Conservation (phyloP, 2,797 vertebrate genomes). For the Melanotaenia trifasciata region DNA sequence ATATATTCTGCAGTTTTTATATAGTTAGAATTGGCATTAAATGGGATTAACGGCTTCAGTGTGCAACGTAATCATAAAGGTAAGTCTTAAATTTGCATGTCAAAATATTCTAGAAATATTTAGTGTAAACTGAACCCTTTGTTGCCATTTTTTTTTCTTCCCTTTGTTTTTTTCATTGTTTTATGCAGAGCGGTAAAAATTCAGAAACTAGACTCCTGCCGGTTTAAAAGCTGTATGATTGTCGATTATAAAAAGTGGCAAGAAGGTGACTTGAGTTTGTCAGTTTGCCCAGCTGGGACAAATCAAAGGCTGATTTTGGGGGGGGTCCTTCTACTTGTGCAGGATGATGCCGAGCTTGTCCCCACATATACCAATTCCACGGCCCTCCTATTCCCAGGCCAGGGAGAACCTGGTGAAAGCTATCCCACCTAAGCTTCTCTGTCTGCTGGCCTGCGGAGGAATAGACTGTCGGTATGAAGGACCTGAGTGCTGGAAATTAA, state of each 20-base stretch:
- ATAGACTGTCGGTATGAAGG: conserved; percentile 86
- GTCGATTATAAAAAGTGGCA: neutral
- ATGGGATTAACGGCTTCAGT: conserved; percentile 49
- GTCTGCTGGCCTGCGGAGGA: conserved; percentile 86
- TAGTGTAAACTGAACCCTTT: neutral
- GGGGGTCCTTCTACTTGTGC: conserved; percentile 10
- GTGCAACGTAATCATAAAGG: conserved; percentile 43
- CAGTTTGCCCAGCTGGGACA: neutral
- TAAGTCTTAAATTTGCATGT: conserved; percentile 28
- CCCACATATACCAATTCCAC: conserved; percentile 76
- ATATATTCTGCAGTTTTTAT: neutral
- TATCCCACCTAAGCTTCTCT: conserved; percentile 85
- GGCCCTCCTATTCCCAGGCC: conserved; percentile 85
- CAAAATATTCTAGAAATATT: neutral
- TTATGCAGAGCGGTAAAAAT: neutral
- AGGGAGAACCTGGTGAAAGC: conserved; percentile 86
- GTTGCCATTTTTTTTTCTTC: neutral
- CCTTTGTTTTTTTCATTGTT: neutral
- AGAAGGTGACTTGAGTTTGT: neutral
- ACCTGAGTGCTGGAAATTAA: conserved; percentile 82
- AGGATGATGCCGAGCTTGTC: conserved; percentile 69
- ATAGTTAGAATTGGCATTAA: conserved; percentile 33
- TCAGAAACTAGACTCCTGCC: neutral
- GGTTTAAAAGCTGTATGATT: conserved; percentile 4
- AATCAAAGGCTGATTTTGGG: conserved; percentile 15